Percentiles rank a stretch among this genome's conserved stretches.
Conservation (phyloP, 2,888 invertebrate genomes). For the Ectemnius continuus region DNA sequence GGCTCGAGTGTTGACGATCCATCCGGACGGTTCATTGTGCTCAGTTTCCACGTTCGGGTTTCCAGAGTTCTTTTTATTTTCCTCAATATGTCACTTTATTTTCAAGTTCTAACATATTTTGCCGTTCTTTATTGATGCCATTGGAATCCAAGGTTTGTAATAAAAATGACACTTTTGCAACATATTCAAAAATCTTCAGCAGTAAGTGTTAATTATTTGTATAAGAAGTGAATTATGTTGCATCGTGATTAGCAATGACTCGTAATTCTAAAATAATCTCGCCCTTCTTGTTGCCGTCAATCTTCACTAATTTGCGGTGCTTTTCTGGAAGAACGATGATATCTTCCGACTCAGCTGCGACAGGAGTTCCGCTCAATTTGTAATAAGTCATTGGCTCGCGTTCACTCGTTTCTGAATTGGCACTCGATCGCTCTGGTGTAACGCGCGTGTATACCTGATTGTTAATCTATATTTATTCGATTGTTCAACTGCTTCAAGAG, state of each 20-base stretch:
- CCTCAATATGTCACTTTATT: too few species aligned
- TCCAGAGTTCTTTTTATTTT: too few species aligned
- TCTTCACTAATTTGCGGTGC: slow-evolving; percentile 63
- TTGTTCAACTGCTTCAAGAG: not conserved
- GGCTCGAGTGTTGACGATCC: slow-evolving; percentile 14
- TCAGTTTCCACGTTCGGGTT: not conserved
- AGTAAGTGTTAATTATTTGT: not conserved
- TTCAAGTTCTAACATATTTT: too few species aligned
- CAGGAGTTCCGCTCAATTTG: slow-evolving; percentile 39
- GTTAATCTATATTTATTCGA: slow-evolving; percentile 23
- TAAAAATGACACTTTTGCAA: not conserved
- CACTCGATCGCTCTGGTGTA: slow-evolving; percentile 54
- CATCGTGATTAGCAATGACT: slow-evolving; percentile 70
- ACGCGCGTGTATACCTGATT: slow-evolving; percentile 51
- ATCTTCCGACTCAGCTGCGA: slow-evolving; percentile 46
- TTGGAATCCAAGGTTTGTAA: not conserved
- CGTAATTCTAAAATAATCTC: slow-evolving; percentile 72
- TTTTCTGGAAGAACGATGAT: slow-evolving; percentile 57
- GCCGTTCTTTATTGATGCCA: too few species aligned
- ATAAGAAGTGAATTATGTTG: not conserved
- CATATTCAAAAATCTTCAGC: not conserved
- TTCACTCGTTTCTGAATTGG: slow-evolving; percentile 57
- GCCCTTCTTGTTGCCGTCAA: slow-evolving; percentile 65
- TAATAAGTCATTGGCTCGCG: slow-evolving; percentile 62
- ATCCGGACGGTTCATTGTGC: too few species aligned